These are phyloP conservation scores for Acleris literana DNA, from an alignment of 2,888 invertebrate genomes.

Conservation along the genomic window DNA sequence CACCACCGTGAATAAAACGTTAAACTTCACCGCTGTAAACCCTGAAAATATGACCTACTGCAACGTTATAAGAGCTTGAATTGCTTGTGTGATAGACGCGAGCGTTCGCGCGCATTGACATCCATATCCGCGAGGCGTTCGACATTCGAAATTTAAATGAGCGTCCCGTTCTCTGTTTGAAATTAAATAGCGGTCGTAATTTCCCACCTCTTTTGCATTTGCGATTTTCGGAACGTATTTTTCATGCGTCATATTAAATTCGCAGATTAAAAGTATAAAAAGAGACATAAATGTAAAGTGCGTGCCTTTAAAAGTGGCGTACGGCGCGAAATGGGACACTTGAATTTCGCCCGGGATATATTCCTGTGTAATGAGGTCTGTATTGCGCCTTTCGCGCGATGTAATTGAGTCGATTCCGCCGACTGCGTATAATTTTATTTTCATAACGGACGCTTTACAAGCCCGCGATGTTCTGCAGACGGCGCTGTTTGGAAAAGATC, in stretches of 20 bases:
- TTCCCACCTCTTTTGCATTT: conserved; percentile 50
- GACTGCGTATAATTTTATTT: conserved; percentile 42
- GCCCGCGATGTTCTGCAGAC: conserved; percentile 19
- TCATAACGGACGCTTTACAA: conserved; percentile 36
- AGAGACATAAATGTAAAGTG: conserved; percentile 71
- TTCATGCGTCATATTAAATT: conserved; percentile 73
- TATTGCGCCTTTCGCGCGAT: conserved; percentile 52
- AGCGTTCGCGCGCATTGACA: conserved; percentile 38
- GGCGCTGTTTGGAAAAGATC: conserved; percentile 11
- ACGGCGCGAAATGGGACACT: conserved; percentile 56
- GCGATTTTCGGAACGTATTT: conserved; percentile 51
- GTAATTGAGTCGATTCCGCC: conserved; percentile 61
- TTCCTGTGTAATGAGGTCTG: conserved; percentile 64
- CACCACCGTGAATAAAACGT: conserved; percentile 53
- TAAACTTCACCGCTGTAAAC: conserved; percentile 43
- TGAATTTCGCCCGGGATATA: conserved; percentile 53
- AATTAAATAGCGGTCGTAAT: conserved; percentile 61
- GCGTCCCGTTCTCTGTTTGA: conserved; percentile 48
- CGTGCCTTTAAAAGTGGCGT: conserved; percentile 62
- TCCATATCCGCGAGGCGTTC: conserved; percentile 42
- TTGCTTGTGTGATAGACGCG: conserved; percentile 41
- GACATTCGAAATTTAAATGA: conserved; percentile 59
- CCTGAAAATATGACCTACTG: conserved; percentile 46
- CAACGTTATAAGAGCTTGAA: conserved; percentile 44
- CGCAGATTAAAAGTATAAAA: conserved; percentile 74